Percentiles rank a stretch among this genome's conserved stretches.
Conservation (phyloP, 2,797 vertebrate species). For the Zalophus californianus region DNA sequence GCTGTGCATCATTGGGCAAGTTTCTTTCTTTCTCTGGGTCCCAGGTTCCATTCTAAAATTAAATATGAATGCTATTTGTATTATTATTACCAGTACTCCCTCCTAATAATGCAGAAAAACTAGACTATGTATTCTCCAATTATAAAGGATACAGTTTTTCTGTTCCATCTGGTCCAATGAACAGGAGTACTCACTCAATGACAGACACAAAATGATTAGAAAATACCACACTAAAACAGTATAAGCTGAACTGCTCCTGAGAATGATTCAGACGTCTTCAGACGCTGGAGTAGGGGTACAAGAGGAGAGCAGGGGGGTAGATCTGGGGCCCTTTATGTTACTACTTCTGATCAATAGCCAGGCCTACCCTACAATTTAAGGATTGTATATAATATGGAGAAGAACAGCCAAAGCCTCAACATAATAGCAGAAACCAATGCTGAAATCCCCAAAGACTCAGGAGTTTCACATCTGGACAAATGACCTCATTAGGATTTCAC, state of each 20-base stretch:
- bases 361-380: background rate
- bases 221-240: background rate
- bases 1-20: background rate
- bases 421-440: background rate
- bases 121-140: background rate
- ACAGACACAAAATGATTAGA: constrained; percentile 21
- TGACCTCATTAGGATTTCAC: constrained; percentile 41
- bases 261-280: constrained; percentile 9
- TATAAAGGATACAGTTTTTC: constrained; percentile 4
- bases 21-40: background rate
- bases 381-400: background rate
- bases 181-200: background rate
- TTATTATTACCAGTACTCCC: background rate
- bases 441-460: background rate
- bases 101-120: background rate
- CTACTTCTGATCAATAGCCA: background rate
- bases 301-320: background rate
- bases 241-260: background rate
- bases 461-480: constrained; percentile 64
- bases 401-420: background rate
- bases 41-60: background rate
- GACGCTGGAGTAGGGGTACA: accelerated
- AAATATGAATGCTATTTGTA: background rate
- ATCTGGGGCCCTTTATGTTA: background rate
- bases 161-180: background rate